Conservation (phyloP, 2,797 vertebrate genomes). For the Esox masquinongy region DNA sequence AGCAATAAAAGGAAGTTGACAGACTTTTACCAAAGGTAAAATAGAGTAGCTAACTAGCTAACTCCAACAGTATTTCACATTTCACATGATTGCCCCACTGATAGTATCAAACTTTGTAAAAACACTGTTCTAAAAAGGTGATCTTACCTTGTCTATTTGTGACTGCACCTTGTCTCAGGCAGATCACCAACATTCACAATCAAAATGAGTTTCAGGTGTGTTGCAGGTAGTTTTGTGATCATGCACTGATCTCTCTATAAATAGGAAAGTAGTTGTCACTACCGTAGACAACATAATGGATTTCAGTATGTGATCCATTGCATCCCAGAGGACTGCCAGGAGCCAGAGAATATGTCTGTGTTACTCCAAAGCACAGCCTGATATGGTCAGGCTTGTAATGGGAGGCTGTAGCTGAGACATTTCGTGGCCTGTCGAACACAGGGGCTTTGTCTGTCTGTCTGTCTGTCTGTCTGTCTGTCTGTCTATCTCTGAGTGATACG, state of each 20-base stretch:
- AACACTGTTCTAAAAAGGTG: no score
- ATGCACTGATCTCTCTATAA: not conserved
- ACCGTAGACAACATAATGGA: constrained; percentile 40
- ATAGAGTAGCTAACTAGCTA: no score
- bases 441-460: not conserved
- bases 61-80: no score
- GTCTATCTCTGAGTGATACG: not conserved
- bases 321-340: constrained; percentile 51
- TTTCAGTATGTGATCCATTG: constrained; percentile 51
- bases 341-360: constrained; percentile 69
- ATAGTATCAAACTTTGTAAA: no score
- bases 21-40: no score
- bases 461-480: not conserved
- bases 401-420: constrained; percentile 55
- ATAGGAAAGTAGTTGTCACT: not conserved
- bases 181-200: constrained; percentile 6
- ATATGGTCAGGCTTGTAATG: constrained; percentile 60
- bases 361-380: constrained; percentile 59
- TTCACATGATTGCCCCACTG: no score
- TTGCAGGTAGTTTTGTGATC: not conserved
- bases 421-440: constrained; percentile 32
- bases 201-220: no score
- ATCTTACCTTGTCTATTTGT: no score
- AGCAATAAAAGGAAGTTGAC: no score
- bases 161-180: no score